Evolutionary conservation across 2,888 invertebrate genomes (phyloP).

Genomic region (Acleris sparsana): DNA sequence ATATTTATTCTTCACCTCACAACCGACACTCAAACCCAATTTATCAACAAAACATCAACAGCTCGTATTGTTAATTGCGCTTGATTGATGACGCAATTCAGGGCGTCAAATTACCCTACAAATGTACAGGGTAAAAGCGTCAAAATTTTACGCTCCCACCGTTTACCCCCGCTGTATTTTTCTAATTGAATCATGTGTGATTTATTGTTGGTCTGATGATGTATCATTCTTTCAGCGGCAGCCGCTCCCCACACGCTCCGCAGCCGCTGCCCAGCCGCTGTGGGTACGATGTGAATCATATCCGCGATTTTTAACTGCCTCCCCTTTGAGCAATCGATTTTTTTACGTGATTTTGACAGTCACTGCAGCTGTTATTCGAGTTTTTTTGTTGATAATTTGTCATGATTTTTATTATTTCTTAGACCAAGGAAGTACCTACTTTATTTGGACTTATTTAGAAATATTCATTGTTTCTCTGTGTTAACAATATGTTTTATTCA

Average conservation of each 20-base stretch:
- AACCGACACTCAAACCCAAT: conserved; percentile 32
- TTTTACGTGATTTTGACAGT: conserved; percentile 71
- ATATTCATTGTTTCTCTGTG: too few species aligned
- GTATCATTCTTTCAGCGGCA: conserved; percentile 83
- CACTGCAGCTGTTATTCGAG: too few species aligned
- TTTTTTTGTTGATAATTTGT: too few species aligned
- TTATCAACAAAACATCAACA: conserved; percentile 37
- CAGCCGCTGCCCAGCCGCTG: conserved; percentile 55
- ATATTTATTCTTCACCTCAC: conserved; percentile 26
- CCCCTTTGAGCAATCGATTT: conserved; percentile 55
- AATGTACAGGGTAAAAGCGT: conserved; percentile 63
- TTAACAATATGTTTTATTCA: too few species aligned
- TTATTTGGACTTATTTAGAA: too few species aligned
- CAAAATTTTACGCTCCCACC: conserved; percentile 60
- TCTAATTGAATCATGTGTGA: conserved; percentile 83
- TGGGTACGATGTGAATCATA: conserved; percentile 77
- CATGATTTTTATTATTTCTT: too few species aligned
- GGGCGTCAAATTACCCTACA: conserved; percentile 76
- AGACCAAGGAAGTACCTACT: too few species aligned
- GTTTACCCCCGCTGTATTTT: conserved; percentile 72
- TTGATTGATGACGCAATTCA: conserved; percentile 79
- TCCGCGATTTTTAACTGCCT: conserved; percentile 72
- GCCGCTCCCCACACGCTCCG: conserved; percentile 73
- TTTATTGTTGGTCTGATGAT: conserved; percentile 83
- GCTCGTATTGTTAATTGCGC: conserved; percentile 63